Percentiles rank a stretch among this genome's conserved stretches.
Conservation (phyloP, 2,113 vertebrate genomes). For the Arizona elegans region DNA sequence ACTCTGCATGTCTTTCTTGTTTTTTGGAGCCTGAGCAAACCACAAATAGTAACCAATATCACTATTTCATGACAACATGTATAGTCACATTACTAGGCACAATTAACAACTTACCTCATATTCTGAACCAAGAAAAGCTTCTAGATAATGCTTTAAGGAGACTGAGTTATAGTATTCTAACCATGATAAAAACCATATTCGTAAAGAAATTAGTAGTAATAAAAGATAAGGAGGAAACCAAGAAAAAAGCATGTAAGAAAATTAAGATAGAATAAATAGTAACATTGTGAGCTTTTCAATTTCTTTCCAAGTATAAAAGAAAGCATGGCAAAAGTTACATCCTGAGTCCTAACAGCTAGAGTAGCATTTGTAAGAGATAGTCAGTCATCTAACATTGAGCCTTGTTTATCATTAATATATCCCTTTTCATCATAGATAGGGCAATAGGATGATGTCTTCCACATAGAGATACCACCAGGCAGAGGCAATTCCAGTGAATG, state of each 20-base stretch:
- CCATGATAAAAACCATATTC: neutral
- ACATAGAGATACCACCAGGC: neutral
- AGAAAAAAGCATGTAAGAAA: neutral
- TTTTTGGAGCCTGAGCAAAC: neutral
- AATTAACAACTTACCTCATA: neutral
- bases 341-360: neutral
- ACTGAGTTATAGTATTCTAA: neutral
- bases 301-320: neutral
- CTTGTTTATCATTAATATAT: neutral
- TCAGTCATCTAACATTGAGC: neutral
- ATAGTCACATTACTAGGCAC: neutral
- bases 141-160: neutral
- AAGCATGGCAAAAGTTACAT: neutral
- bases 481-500: neutral
- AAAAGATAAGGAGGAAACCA: neutral
- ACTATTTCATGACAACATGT: neutral
- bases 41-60: neutral
- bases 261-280: neutral
- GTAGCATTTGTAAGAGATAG: neutral
- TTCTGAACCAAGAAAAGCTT: neutral
- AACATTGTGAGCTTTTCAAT: neutral
- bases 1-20: neutral
- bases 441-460: neutral
- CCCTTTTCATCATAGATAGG: neutral
- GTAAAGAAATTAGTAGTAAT: neutral